Base-by-base conservation (phyloP, 1,140 invertebrate genomes). In the Centruroides sculpturatus region DNA sequence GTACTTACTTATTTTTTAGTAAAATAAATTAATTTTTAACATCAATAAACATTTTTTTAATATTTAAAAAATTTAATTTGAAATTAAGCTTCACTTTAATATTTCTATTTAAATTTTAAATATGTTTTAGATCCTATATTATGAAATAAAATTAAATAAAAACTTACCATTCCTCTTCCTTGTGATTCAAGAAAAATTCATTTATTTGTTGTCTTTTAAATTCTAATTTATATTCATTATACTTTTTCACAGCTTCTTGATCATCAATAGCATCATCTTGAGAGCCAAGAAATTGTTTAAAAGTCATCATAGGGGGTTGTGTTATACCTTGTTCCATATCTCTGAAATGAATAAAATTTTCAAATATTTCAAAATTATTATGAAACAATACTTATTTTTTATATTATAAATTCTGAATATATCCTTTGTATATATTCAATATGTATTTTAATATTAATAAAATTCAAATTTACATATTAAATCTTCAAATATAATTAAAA, bases 141-240 rank as follows among this genome's bases (percentile, higher is more conserved):
- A 63, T 35, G 51, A 47, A 55, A 61, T 9, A 48, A 53, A 50
- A 12, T 56, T 57, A 50, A 23, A 23, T 23, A 23, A 23, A 49
- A 60, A 66, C 84, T 81, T 81, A 99, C 97, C 97, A 99, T 85
- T 99, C 96, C 75, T 99, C 96, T 72, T 99, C 95, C 77, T 98
- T 98, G 78, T 99, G 97, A 47, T 85, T 84, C 69, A 98, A 86
- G 79, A 99, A 99, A 79, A 99, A 99, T 75, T 98, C 94, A 75
- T 95, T 95, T 34, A 98, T 82, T 72, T 99, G 95, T 73, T 96
- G 91, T 57, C 91, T 80, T 70, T 88, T 85, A 72, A 97, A 99
- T 69, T 99, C 95, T 68, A 91, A 77, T 76, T 99, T 99, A 76
- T 99, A 99, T 68, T 98, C 95, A 74, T 94, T 94, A 77, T 98